Conservation (phyloP, 2,888 invertebrate species). For the Athalia cordata region DNA sequence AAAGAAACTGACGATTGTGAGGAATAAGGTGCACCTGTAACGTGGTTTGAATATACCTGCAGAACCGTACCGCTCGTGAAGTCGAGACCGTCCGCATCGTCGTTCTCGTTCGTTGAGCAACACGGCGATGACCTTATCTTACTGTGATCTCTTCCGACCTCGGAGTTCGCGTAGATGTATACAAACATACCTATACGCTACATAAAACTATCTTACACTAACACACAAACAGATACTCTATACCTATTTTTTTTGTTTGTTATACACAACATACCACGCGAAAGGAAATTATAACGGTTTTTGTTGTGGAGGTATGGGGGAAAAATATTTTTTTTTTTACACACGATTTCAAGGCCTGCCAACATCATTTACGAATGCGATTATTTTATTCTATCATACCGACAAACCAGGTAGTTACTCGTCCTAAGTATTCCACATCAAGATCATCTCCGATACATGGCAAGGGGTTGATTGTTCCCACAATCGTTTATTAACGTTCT, state of each 20-base stretch:
- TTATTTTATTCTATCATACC: too few relatives aligned
- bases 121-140: conserved; percentile 39
- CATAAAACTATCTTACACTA: too few relatives aligned
- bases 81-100: background rate
- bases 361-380: background rate
- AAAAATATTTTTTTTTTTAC: conserved; percentile 8
- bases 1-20: conserved; percentile 4
- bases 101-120: conserved; percentile 42
- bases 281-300: conserved; percentile 38
- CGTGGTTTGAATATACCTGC: conserved; percentile 9
- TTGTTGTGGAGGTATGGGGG: conserved; percentile 34
- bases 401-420: too few relatives aligned
- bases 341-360: conserved; percentile 30
- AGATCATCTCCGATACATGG: background rate
- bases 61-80: background rate
- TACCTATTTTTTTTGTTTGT: too few relatives aligned
- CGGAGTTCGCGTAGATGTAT: background rate
- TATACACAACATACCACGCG: conserved; percentile 7
- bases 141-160: conserved; percentile 39
- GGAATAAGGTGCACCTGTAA: conserved; percentile 9
- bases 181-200: background rate
- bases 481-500: background rate
- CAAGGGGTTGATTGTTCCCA: background rate
- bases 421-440: too few relatives aligned
- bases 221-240: too few relatives aligned